Percentiles rank a stretch among this genome's conserved stretches.
Conservation (phyloP, 2,113 vertebrate species). For the Pontoporia blainvillei region DNA sequence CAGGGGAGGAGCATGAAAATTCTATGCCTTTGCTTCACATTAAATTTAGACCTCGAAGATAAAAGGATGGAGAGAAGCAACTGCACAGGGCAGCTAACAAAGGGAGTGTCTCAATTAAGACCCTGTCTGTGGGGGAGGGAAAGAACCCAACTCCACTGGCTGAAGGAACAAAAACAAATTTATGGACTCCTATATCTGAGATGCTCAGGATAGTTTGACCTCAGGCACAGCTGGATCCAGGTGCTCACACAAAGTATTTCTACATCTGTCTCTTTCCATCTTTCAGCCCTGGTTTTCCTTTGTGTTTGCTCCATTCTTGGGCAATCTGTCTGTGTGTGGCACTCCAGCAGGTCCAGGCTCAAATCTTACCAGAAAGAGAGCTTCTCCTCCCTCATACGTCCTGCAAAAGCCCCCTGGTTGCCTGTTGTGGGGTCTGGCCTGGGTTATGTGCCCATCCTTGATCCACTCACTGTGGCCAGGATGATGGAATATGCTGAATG, state of each 20-base stretch:
- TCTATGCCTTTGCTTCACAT: not conserved
- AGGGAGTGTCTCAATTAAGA: accelerated
- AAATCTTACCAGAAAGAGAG: not conserved
- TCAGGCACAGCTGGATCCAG: not conserved
- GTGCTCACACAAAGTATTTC: not conserved
- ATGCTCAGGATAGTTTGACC: not conserved
- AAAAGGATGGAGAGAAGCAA: not conserved
- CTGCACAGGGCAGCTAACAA: not conserved
- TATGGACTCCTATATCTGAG: not conserved
- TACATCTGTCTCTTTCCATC: not conserved
- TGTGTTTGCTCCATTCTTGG: not conserved
- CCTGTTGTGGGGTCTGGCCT: not conserved
- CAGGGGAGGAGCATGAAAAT: not conserved
- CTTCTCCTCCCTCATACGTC: not conserved
- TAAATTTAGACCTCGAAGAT: not conserved
- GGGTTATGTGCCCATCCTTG: not conserved
- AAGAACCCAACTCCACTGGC: not conserved
- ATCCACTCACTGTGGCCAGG: not conserved
- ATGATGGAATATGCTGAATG: not conserved
- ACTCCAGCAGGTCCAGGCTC: not conserved
- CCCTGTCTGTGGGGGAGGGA: not conserved
- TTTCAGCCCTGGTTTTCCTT: not conserved
- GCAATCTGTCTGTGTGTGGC: not conserved
- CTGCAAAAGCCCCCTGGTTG: not conserved
- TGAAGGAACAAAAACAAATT: not conserved